Percentiles rank a stretch among this genome's conserved stretches.
These are phyloP conservation scores for Lophotis ruficrista DNA, from an alignment of 2,113 vertebrate species.

Conservation along the genomic window DNA sequence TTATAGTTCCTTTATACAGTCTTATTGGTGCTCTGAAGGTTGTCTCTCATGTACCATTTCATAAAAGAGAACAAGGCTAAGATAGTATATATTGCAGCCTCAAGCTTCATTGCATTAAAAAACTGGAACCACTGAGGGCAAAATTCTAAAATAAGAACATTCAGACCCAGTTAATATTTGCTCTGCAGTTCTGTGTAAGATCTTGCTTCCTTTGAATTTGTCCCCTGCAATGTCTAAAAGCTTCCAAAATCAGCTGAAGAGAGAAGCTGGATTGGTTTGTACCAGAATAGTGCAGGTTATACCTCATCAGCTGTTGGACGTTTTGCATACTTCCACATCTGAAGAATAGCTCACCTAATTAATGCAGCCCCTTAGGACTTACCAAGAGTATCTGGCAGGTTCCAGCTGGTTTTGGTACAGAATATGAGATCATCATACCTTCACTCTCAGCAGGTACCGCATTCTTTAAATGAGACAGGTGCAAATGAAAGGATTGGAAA, in stretches of 20 bases:
- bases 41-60: not conserved
- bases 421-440: not conserved
- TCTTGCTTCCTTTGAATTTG: not conserved
- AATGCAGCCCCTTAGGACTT: not conserved
- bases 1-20: not conserved
- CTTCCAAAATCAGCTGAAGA: not conserved
- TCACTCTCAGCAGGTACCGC: not conserved
- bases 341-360: slow-evolving; percentile 21
- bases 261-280: not conserved
- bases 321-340: not conserved
- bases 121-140: not conserved
- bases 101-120: not conserved
- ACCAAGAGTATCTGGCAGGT: not conserved
- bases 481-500: not conserved
- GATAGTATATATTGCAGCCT: not conserved
- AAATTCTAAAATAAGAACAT: not conserved
- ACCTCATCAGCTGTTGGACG: not conserved
- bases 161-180: not conserved
- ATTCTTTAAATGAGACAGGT: not conserved
- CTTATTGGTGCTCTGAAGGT: not conserved
- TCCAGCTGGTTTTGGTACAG: slow-evolving; percentile 21
- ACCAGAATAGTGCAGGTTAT: not conserved
- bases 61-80: not conserved
- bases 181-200: not conserved
- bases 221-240: not conserved